Evolutionary conservation across 2,797 vertebrate genomes (phyloP), one percentile per base, ranked within the genome.

Genomic region (Acridotheres tristis): DNA sequence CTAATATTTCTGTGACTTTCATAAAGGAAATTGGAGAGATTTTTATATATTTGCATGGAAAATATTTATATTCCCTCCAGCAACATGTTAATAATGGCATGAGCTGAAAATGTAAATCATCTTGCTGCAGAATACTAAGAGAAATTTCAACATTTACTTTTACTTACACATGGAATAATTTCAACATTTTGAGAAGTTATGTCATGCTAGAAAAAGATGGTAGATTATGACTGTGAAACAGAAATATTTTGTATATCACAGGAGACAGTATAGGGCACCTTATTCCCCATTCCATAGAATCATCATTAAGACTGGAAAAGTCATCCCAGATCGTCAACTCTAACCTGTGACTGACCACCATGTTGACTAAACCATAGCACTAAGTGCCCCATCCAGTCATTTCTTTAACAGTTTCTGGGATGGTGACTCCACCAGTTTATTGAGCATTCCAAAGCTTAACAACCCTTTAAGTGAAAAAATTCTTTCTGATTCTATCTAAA

Each of bases 121-220:
- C 9, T 54, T 58, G 11, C 17, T 62, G 30, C 67, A 67, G 26
- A 68, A 36, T 47, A 85, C 82, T 71, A 82, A 17, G 22, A 92
- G 54, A 92, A 74, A 92, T 77, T 72, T 96, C 61, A 74, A 55
- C 81, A 75, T 73, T 79, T 89, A 27, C 11, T 82, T 75, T 89
- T 34, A 38, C 30, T 77, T 63, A 73, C 29, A 45, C 7, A 55
- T 40, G 32, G 43, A 78, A 85, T 69, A 79, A 55, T 69, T 54
- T 89, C 58, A 82, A 68, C 18, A 53, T 74, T 92, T 85, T 71
- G 32, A 22, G 20, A 79, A 74, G 6, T 2, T 68, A 7, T 57
- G 20, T 63, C 27, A 38, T 0, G 2, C 12, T 53, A 69, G 16
- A 25, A 92, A 83, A 83, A 88, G 34, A 11, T 48, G 17, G 14